These are phyloP conservation scores for Anguilla pacifica DNA, from an alignment of 2,797 vertebrate genomes.

Conservation along the genomic window DNA sequence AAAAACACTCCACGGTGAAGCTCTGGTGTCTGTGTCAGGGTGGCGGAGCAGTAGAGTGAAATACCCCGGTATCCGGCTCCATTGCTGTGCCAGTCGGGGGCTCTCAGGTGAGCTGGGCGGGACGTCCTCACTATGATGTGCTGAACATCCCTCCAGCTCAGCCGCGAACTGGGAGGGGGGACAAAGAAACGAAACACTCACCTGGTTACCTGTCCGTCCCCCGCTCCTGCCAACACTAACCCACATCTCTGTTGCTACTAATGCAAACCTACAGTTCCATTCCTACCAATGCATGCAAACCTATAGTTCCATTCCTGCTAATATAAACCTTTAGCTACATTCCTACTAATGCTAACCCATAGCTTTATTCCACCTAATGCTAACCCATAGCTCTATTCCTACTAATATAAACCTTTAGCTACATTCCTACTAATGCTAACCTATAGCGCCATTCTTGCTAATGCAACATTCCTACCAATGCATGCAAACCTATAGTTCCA, in stretches of 20 bases:
- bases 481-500: background rate
- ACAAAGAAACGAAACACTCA: background rate
- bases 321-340: no score
- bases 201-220: background rate
- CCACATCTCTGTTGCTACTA: background rate
- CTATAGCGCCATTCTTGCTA: background rate
- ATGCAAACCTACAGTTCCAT: no score
- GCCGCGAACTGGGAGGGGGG: constrained; percentile 73
- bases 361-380: no score
- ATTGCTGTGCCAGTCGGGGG: constrained; percentile 90
- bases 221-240: background rate
- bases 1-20: background rate
- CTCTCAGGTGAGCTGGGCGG: constrained; percentile 81
- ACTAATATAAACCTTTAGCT: background rate
- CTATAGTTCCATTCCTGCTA: no score
- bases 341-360: no score
- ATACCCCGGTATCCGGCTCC: constrained; percentile 91
- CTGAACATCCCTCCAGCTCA: constrained; percentile 96
- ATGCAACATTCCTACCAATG: background rate
- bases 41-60: constrained; percentile 8
- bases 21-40: background rate
- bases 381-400: no score
- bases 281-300: no score
- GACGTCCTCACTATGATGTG: constrained; percentile 94
- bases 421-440: background rate